A percentile compares a stretch with the other conserved stretches of the same genome.
Evolutionary conservation across 1,140 invertebrate genomes (phyloP).

Genomic region (Diorhabda carinulata): DNA sequence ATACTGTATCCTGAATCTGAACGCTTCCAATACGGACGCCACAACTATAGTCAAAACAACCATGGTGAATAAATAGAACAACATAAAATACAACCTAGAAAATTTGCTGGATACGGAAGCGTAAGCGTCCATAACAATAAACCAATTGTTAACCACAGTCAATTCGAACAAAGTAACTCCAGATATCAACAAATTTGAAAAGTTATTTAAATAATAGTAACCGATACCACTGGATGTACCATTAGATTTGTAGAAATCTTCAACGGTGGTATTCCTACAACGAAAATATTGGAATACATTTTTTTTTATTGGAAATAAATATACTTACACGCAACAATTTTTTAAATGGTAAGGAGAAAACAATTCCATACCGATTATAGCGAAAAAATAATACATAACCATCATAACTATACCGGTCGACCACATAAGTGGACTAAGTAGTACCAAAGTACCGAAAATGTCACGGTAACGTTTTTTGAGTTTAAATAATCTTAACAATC

Average conservation of each 20-base stretch:
- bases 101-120: conserved; percentile 62
- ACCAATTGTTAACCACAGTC: conserved; percentile 89
- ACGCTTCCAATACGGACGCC: conserved; percentile 85
- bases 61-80: conserved; percentile 88
- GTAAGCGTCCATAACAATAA: conserved; percentile 89
- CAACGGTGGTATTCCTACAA: conserved; percentile 75
- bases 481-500: conserved; percentile 69
- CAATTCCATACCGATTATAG: conserved; percentile 87
- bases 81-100: conserved; percentile 81
- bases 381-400: conserved; percentile 87
- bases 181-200: conserved; percentile 70
- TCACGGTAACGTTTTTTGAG: conserved; percentile 83
- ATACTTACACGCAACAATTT: conserved; percentile 80
- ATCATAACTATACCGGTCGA: conserved; percentile 78
- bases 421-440: conserved; percentile 72
- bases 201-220: conserved; percentile 87
- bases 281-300: conserved; percentile 6
- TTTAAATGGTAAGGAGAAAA: conserved; percentile 71
- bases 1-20: conserved; percentile 86
- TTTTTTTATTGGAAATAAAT: not conserved
- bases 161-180: conserved; percentile 85
- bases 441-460: conserved; percentile 83
- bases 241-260: conserved; percentile 73
- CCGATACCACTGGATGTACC: conserved; percentile 61
- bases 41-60: conserved; percentile 88